Percentiles rank a stretch among this genome's conserved stretches.
phyloP scores from a whole-genome alignment of 2,888 invertebrate species.

The Amiota mariae region DNA sequence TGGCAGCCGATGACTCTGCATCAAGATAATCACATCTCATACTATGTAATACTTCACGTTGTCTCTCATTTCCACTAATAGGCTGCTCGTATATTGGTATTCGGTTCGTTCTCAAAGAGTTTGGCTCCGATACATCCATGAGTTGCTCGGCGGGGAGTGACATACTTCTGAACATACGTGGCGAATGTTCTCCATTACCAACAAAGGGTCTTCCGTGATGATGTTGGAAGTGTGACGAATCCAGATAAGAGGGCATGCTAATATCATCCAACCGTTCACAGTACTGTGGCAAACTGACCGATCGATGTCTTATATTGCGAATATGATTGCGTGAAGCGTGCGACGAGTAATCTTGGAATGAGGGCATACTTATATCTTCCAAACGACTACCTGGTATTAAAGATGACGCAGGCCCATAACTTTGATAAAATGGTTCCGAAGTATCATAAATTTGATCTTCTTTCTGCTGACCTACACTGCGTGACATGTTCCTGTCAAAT shows the following conservation, averaged over 20 bases:
- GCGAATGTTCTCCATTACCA: neutral
- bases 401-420: neutral
- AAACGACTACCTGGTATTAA: neutral
- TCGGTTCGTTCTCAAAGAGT: neutral
- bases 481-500: neutral
- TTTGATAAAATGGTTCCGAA: slow-evolving; percentile 28
- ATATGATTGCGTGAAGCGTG: neutral
- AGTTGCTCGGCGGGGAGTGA: neutral
- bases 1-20: slow-evolving; percentile 13
- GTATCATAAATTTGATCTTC: slow-evolving; percentile 32
- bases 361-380: slow-evolving; percentile 20
- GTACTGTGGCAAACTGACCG: neutral
- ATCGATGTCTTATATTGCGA: neutral
- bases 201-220: neutral
- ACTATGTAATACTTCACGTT: neutral
- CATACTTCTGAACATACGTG: neutral
- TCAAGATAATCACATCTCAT: slow-evolving; percentile 29
- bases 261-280: neutral
- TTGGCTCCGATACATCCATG: neutral
- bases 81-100: no score
- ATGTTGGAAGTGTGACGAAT: neutral
- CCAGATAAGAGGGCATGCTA: slow-evolving; percentile 1
- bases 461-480: neutral
- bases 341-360: neutral
- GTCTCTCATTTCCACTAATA: no score